Evolutionary conservation across 2,113 vertebrate species (phyloP).

Genomic region (Grammomys dolichurus): DNA sequence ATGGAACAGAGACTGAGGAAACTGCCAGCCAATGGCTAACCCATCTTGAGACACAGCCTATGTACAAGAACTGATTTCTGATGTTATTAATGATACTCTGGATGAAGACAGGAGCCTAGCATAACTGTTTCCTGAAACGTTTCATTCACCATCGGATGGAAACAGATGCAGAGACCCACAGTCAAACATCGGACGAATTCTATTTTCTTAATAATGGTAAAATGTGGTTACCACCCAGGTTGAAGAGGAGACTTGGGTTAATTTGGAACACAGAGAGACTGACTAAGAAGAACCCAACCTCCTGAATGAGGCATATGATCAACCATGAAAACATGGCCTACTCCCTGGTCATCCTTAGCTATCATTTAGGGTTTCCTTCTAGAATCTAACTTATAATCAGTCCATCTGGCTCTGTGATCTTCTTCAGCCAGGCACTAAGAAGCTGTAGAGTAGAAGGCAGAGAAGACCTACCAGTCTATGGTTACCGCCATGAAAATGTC

Average conservation of each 20-base stretch:
- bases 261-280: not conserved
- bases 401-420: not conserved
- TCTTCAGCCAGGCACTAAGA: not conserved
- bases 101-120: too few species aligned
- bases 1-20: too few species aligned
- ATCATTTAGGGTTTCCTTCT: not conserved
- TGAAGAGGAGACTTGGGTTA: not conserved
- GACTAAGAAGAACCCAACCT: not conserved
- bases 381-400: constrained; percentile 31
- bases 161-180: not conserved
- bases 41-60: too few species aligned
- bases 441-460: not conserved
- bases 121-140: too few species aligned
- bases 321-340: not conserved
- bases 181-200: not conserved
- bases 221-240: not conserved
- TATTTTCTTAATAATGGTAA: not conserved
- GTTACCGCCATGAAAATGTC: not conserved
- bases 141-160: too few species aligned
- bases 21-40: too few species aligned
- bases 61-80: too few species aligned
- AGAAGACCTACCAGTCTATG: not conserved
- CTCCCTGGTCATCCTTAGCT: not conserved
- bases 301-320: not conserved
- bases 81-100: too few species aligned